Evolutionary conservation across 1,140 invertebrate genomes (phyloP).

Genomic region (Leptinotarsa texana): DNA sequence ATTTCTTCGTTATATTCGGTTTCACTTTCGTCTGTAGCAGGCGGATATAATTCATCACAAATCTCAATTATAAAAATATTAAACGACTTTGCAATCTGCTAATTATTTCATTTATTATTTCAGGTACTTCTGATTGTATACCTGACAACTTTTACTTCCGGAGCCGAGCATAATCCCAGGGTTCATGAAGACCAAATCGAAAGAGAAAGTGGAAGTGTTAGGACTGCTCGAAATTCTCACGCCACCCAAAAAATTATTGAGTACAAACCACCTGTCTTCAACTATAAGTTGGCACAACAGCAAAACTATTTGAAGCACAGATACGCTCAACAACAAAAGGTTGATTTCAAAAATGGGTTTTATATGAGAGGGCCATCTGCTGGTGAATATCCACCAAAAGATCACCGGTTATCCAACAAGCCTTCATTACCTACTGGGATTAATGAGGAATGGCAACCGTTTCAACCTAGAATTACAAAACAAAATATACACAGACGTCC

Average conservation of each 20-base stretch:
- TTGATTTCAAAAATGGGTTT: not conserved
- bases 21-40: not conserved
- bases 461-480: conserved; percentile 7
- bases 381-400: not conserved
- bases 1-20: not conserved
- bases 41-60: not conserved
- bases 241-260: not conserved
- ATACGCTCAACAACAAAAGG: conserved; percentile 43
- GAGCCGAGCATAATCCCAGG: conserved; percentile 30
- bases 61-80: not conserved
- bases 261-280: conserved; percentile 35
- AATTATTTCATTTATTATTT: conserved; percentile 22
- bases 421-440: not conserved
- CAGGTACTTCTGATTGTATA: conserved; percentile 31
- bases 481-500: not conserved
- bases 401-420: not conserved
- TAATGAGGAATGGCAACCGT: conserved; percentile 5
- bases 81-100: not conserved
- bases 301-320: conserved; percentile 39
- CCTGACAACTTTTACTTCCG: conserved; percentile 17
- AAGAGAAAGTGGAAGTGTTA: conserved; percentile 12
- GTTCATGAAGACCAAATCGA: conserved; percentile 44
- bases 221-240: conserved; percentile 32
- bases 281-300: conserved; percentile 37
- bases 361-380: not conserved